These are phyloP conservation scores for Diogma glabrata DNA, from an alignment of 2,888 invertebrate genomes.

Conservation along the genomic window DNA sequence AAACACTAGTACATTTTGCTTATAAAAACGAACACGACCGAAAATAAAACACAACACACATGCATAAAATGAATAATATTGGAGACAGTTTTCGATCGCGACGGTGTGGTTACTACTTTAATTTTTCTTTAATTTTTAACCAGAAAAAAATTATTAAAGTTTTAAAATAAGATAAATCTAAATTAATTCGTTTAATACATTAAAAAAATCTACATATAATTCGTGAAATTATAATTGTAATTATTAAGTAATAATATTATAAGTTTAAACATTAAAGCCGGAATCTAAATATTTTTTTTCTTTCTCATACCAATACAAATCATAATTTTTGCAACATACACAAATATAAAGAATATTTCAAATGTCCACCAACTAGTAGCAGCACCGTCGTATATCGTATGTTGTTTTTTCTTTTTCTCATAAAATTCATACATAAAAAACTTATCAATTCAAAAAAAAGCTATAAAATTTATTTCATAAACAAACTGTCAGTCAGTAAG, in stretches of 20 bases:
- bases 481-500: slow-evolving; percentile 7
- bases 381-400: slow-evolving; percentile 7
- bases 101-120: slow-evolving; percentile 5
- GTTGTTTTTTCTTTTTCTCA: too few relatives aligned
- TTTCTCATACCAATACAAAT: not conserved
- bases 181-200: not conserved
- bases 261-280: not conserved
- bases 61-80: too few relatives aligned
- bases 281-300: slow-evolving; percentile 2
- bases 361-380: slow-evolving; percentile 7
- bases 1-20: too few relatives aligned
- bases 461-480: too few relatives aligned
- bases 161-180: not conserved
- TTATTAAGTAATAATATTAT: too few relatives aligned
- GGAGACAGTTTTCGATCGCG: not conserved
- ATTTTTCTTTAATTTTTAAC: slow-evolving; percentile 7
- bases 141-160: not conserved
- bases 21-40: not conserved
- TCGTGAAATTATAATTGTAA: too few relatives aligned
- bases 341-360: not conserved
- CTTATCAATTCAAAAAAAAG: too few relatives aligned
- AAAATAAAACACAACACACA: not conserved
- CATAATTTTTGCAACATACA: not conserved
- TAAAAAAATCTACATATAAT: not conserved
- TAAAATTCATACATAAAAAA: too few relatives aligned